These are phyloP conservation scores for Macrochelys suwanniensis DNA, from an alignment of 2,797 vertebrate species.

Conservation along the genomic window DNA sequence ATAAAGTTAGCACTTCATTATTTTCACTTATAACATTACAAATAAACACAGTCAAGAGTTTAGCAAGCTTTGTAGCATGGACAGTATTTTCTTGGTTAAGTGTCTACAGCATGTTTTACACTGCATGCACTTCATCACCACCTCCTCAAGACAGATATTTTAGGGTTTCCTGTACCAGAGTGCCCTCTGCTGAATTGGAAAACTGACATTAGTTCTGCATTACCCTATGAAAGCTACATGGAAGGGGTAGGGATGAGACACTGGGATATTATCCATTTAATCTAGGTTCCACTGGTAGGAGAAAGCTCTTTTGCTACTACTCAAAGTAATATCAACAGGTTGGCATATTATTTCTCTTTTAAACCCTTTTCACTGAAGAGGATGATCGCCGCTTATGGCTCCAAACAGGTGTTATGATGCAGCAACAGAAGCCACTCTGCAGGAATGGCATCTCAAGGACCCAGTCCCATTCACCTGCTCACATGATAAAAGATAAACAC, in stretches of 20 bases:
- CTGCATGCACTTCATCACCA: not conserved
- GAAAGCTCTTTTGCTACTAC: constrained; percentile 52
- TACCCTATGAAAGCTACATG: constrained; percentile 51
- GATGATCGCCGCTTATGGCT: constrained; percentile 56
- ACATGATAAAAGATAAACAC: too few relatives aligned
- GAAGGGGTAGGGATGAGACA: constrained; percentile 48
- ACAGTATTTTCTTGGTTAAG: not conserved
- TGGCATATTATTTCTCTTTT: constrained; percentile 64
- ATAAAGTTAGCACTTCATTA: not conserved
- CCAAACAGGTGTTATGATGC: constrained; percentile 54
- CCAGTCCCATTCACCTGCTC: constrained; percentile 52
- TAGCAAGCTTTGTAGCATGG: not conserved
- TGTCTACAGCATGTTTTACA: not conserved
- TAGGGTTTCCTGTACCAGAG: constrained; percentile 18
- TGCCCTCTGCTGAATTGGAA: constrained; percentile 37
- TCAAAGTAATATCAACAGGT: constrained; percentile 46
- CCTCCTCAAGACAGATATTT: not conserved
- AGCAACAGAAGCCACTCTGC: constrained; percentile 21
- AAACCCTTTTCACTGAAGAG: constrained; percentile 64
- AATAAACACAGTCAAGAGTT: not conserved
- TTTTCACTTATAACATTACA: not conserved
- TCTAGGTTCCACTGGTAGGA: constrained; percentile 43
- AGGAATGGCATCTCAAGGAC: constrained; percentile 51
- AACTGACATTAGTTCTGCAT: constrained; percentile 18
- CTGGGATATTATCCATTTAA: constrained; percentile 58